Percentiles rank a stretch among this genome's conserved stretches.
These are phyloP conservation scores for Lordiphosa andalusiaca DNA, from an alignment of 2,888 invertebrate species.

Conservation along the genomic window DNA sequence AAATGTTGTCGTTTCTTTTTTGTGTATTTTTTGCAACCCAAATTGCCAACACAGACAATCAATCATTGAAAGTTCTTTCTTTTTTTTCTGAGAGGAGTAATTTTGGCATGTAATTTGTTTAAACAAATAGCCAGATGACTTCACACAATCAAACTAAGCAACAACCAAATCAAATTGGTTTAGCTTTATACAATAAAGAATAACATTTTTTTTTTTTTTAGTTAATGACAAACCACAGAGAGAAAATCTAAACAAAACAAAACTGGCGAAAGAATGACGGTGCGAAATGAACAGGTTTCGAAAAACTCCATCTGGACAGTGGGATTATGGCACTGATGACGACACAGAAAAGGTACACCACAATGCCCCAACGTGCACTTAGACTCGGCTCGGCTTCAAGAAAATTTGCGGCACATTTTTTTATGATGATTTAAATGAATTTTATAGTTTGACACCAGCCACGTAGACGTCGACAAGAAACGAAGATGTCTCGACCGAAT, in stretches of 20 bases:
- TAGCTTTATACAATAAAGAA: slow-evolving; percentile 26
- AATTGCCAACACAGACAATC: slow-evolving; percentile 43
- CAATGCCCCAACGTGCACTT: slow-evolving; percentile 16
- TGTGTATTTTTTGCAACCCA: slow-evolving; percentile 27
- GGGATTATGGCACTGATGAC: neutral
- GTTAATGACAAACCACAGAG: slow-evolving; percentile 37
- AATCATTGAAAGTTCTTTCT: slow-evolving; percentile 49
- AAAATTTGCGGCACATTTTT: slow-evolving; percentile 47
- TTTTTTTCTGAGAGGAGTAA: slow-evolving; percentile 24
- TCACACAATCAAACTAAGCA: slow-evolving; percentile 47
- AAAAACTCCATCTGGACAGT: neutral
- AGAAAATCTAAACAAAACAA: slow-evolving; percentile 1
- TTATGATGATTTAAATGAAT: slow-evolving; percentile 72
- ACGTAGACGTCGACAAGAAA: slow-evolving; percentile 11
- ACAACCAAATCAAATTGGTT: slow-evolving; percentile 21
- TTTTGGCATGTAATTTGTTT: slow-evolving; percentile 58
- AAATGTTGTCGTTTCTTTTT: slow-evolving; percentile 9
- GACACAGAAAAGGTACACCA: slow-evolving; percentile 8
- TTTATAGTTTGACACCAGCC: slow-evolving; percentile 55
- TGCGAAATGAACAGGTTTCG: neutral
- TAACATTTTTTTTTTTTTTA: slow-evolving; percentile 38
- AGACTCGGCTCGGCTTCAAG: slow-evolving; percentile 40
- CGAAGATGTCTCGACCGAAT: slow-evolving; percentile 16
- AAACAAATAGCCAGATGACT: slow-evolving; percentile 62
- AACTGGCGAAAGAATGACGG: neutral